phyloP scores from a whole-genome alignment of 2,888 invertebrate species.

The Zaprionus lineosus region DNA sequence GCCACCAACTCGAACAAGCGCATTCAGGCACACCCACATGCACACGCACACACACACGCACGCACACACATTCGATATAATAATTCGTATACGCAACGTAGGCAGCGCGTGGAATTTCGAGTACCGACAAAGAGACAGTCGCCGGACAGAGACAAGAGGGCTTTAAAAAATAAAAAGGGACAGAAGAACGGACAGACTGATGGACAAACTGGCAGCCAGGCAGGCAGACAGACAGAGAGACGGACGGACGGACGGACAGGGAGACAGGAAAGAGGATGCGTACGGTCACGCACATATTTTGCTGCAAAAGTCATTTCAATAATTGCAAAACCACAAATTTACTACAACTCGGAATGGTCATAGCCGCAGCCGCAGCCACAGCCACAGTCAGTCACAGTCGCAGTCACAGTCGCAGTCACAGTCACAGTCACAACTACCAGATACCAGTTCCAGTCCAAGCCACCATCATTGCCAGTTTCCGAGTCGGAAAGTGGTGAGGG shows the following conservation, averaged over 20 bases:
- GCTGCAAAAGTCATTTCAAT: constrained; percentile 80
- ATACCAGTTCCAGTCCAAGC: too few relatives aligned
- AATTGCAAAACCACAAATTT: constrained; percentile 82
- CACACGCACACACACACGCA: constrained; percentile 29
- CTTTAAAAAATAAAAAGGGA: too few relatives aligned
- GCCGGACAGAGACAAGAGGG: too few relatives aligned
- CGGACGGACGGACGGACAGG: background rate
- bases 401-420: constrained; percentile 34
- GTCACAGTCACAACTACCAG: constrained; percentile 32
- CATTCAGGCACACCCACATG: constrained; percentile 16
- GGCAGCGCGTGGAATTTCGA: constrained; percentile 65
- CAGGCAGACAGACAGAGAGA: constrained; percentile 1
- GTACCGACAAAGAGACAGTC: constrained; percentile 21
- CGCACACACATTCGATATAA: constrained; percentile 13
- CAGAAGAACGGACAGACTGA: background rate
- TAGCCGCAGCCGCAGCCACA: constrained; percentile 36
- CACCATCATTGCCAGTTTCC: too few relatives aligned
- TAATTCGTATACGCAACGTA: constrained; percentile 58
- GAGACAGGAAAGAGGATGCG: constrained; percentile 5
- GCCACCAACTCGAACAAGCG: constrained; percentile 49
- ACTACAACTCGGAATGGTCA: constrained; percentile 76
- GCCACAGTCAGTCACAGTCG: constrained; percentile 50
- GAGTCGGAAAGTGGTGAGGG: background rate
- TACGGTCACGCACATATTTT: constrained; percentile 52
- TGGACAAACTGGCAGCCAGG: background rate